Evolutionary conservation across 2,797 vertebrate genomes (phyloP).

Genomic region (Oreochromis mossambicus): DNA sequence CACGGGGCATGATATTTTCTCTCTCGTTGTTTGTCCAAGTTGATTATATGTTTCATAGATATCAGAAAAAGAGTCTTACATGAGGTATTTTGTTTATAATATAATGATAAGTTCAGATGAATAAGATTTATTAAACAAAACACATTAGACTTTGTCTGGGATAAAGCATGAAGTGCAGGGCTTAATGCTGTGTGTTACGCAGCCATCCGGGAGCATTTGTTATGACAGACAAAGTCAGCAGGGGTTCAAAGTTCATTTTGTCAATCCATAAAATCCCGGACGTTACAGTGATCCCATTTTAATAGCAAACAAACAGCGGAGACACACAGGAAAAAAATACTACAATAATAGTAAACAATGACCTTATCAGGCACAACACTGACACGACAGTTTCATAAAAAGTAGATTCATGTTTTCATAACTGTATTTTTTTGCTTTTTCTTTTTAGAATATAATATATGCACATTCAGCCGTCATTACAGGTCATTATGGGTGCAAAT

Average conservation of each 20-base stretch:
- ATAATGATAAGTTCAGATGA: background rate
- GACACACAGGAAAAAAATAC: background rate
- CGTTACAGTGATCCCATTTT: background rate
- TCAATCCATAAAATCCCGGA: background rate
- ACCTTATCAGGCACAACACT: background rate
- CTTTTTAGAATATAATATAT: background rate
- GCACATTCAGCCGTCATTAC: background rate
- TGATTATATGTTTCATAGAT: no score
- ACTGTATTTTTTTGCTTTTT: background rate
- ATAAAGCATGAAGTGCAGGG: background rate
- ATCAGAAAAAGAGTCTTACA: background rate
- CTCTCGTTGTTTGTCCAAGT: no score
- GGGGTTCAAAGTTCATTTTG: background rate
- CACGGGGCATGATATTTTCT: conserved; percentile 48
- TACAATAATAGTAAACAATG: background rate
- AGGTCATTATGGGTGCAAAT: background rate
- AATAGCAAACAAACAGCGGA: background rate
- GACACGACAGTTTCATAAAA: background rate
- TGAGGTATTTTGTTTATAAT: background rate
- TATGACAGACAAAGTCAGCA: background rate
- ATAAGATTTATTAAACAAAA: background rate
- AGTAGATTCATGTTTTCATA: background rate
- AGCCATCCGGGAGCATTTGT: background rate
- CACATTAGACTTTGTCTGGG: background rate
- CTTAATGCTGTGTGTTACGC: background rate